Evolutionary conservation across 2,888 invertebrate species (phyloP).

Genomic region (Caenorhabditis auriculariae): DNA sequence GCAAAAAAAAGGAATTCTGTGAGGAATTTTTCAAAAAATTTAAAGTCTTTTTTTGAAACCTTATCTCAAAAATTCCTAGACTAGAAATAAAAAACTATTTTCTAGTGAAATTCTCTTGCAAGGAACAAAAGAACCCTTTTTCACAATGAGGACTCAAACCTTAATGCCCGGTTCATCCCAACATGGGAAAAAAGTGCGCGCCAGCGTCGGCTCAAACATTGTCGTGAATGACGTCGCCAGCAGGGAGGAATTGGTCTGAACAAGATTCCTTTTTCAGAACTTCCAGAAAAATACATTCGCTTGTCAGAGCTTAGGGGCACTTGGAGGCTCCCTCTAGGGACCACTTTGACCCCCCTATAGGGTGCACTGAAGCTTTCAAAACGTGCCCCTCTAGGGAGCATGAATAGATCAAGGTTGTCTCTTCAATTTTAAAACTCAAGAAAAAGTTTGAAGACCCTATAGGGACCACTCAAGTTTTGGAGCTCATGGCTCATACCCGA

Average conservation of each 20-base stretch:
- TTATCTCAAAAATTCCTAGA: no score
- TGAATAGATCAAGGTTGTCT: no score
- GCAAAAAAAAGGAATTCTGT: no score
- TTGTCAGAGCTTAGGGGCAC: neutral
- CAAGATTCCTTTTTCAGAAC: neutral
- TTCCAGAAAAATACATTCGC: neutral
- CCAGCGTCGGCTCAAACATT: constrained; percentile 60
- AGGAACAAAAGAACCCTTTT: neutral
- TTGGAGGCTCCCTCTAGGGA: neutral
- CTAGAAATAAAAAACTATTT: neutral
- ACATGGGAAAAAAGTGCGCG: constrained; percentile 56
- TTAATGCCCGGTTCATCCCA: constrained; percentile 60
- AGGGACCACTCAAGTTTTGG: no score
- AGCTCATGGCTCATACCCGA: no score
- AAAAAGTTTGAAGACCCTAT: no score
- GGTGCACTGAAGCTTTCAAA: no score
- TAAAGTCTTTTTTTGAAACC: neutral
- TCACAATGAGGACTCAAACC: neutral
- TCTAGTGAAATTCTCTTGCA: neutral
- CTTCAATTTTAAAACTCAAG: no score
- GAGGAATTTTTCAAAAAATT: no score
- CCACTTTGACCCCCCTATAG: neutral
- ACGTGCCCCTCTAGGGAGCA: no score
- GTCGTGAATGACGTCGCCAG: constrained; percentile 50
- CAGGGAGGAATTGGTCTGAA: constrained; percentile 12